phyloP scores from a whole-genome alignment of 2,113 vertebrate species.

The Ceuthmochares aereus region DNA sequence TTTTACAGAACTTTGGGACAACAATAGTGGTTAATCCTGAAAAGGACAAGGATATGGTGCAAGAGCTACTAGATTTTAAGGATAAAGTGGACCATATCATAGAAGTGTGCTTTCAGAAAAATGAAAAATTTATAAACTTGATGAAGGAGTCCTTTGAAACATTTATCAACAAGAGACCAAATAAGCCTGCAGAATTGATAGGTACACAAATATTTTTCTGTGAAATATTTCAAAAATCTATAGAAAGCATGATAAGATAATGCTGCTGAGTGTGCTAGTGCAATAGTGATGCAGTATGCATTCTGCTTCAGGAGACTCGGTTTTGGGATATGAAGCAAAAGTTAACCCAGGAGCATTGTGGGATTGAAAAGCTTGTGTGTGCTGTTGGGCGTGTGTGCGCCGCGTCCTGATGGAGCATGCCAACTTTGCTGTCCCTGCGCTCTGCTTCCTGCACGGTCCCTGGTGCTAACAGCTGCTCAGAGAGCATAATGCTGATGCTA shows the following conservation, averaged over 20 bases:
- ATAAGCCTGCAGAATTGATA: constrained; percentile 86
- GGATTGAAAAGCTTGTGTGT: not conserved
- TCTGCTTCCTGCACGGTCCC: not conserved
- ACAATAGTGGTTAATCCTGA: constrained; percentile 86
- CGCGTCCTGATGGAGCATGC: not conserved
- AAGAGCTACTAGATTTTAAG: constrained; percentile 87
- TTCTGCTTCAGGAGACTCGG: not conserved
- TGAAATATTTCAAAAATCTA: not conserved
- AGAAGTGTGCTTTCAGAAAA: constrained; percentile 86
- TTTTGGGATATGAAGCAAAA: not conserved
- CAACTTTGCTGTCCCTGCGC: not conserved
- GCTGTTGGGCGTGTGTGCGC: not conserved
- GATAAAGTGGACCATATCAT: constrained; percentile 86
- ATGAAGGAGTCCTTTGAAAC: constrained; percentile 88
- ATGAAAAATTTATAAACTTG: constrained; percentile 83
- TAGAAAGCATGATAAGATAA: constrained; percentile 45
- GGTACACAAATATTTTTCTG: constrained; percentile 72
- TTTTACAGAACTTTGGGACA: constrained; percentile 82
- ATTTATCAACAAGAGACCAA: constrained; percentile 86
- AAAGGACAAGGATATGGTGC: constrained; percentile 88
- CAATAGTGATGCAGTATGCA: not conserved
- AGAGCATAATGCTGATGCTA: not conserved
- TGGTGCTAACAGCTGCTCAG: not conserved
- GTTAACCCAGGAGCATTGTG: fast-evolving
- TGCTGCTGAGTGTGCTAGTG: constrained; percentile 55